phyloP scores from a whole-genome alignment of 2,113 vertebrate genomes.

The Ellobius talpinus region DNA sequence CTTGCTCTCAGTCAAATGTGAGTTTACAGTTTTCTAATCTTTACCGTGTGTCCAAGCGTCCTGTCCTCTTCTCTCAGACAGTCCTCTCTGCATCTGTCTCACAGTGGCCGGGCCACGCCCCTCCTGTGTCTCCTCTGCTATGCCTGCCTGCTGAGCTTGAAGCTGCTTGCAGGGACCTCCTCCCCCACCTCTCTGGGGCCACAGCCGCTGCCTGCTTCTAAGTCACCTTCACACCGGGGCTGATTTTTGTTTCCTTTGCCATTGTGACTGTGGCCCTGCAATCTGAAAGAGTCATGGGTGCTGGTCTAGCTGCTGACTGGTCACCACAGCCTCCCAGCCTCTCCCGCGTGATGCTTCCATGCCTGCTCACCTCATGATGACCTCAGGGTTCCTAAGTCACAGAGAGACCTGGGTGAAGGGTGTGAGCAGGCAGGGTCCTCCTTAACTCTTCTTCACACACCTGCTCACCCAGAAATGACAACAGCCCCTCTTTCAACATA shows the following conservation, averaged over 20 bases:
- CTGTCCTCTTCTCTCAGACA: not conserved
- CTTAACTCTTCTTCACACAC: not conserved
- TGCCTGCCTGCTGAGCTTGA: not conserved
- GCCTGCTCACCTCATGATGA: not conserved
- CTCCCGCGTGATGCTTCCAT: not conserved
- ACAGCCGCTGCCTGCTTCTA: not conserved
- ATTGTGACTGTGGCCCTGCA: not conserved
- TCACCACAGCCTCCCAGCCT: not conserved
- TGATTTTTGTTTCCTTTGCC: not conserved
- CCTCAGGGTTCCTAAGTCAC: not conserved
- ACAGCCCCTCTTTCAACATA: not conserved
- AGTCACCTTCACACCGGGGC: not conserved
- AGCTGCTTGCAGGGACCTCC: no score
- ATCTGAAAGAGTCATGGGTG: not conserved
- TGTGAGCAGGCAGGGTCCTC: not conserved
- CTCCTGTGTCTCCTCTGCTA: not conserved
- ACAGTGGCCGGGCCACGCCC: rapidly evolving
- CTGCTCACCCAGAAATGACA: not conserved
- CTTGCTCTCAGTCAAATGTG: not conserved
- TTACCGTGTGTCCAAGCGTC: not conserved
- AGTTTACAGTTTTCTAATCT: not conserved
- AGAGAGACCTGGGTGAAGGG: not conserved
- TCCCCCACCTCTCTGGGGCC: no score
- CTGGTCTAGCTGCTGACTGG: not conserved
- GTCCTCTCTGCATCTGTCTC: not conserved